Evolutionary conservation across 2,113 vertebrate genomes (phyloP).

Genomic region (Coptodon bakossiorum): DNA sequence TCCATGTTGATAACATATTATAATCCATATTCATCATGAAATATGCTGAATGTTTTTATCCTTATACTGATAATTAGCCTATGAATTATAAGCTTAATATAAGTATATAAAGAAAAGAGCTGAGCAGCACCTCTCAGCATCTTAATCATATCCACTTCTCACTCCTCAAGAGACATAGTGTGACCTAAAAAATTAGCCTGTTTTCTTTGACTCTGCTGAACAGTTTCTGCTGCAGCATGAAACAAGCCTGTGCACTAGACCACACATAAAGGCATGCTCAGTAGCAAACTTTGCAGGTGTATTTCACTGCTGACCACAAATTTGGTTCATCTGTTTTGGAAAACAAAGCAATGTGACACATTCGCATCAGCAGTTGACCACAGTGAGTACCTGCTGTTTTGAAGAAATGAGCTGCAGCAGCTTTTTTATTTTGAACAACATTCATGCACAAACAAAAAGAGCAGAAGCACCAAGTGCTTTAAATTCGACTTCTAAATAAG

Average conservation of each 20-base stretch:
- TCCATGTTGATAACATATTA: too few species aligned
- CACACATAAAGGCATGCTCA: fast-evolving
- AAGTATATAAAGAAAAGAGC: too few species aligned
- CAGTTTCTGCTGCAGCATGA: background rate
- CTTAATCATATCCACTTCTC: fast-evolving
- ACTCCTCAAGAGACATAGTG: background rate
- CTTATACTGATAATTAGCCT: too few species aligned
- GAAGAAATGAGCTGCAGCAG: fast-evolving
- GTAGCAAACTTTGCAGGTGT: background rate
- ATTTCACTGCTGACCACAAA: fast-evolving
- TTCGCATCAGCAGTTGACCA: fast-evolving
- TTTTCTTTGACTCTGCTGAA: fast-evolving
- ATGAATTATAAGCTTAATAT: too few species aligned
- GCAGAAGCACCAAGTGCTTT: too few species aligned
- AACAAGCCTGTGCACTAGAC: background rate
- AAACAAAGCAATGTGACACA: fast-evolving
- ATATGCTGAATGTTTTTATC: too few species aligned
- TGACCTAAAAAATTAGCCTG: fast-evolving
- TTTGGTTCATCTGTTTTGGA: background rate
- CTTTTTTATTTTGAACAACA: fast-evolving
- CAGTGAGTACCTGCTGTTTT: background rate
- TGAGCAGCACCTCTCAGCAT: fast-evolving
- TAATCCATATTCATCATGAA: too few species aligned
- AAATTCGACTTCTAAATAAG: too few species aligned
- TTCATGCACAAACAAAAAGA: background rate